These are phyloP conservation scores for Metopolophium dirhodum DNA, from an alignment of 1,140 invertebrate species.

Conservation along the genomic window DNA sequence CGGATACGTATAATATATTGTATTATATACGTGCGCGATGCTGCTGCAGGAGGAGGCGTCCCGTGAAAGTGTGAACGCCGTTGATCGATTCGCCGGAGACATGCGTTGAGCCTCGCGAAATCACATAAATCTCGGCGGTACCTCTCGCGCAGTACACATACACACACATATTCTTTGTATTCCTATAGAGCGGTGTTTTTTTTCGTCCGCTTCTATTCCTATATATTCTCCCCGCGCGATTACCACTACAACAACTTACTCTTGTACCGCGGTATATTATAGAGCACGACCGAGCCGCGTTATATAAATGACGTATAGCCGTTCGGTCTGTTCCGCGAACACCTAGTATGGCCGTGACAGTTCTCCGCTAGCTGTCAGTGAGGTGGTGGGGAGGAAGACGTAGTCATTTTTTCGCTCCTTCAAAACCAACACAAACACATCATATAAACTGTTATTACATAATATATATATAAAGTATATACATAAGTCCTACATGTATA, in stretches of 20 bases:
- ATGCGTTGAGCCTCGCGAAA: constrained; percentile 25
- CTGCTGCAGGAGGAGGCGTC: neutral
- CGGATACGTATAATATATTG: neutral
- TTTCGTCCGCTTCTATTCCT: neutral
- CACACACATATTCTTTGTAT: neutral
- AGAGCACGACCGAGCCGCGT: no score
- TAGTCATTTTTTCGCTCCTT: neutral
- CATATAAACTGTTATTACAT: neutral
- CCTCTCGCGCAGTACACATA: neutral
- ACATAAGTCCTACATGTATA: no score
- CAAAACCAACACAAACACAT: constrained; percentile 21
- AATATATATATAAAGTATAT: no score
- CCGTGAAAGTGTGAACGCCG: constrained; percentile 23
- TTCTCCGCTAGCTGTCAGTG: neutral
- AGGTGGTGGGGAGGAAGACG: neutral
- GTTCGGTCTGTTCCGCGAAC: neutral
- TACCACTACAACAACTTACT: neutral
- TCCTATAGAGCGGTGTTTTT: neutral
- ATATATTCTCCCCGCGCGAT: neutral
- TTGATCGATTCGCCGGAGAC: constrained; percentile 49
- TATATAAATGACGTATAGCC: neutral
- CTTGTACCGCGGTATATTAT: neutral
- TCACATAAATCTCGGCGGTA: constrained; percentile 38
- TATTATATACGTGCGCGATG: neutral
- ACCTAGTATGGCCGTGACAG: neutral